phyloP scores from a whole-genome alignment of 2,888 invertebrate genomes.

The Strigamia crassipes region DNA sequence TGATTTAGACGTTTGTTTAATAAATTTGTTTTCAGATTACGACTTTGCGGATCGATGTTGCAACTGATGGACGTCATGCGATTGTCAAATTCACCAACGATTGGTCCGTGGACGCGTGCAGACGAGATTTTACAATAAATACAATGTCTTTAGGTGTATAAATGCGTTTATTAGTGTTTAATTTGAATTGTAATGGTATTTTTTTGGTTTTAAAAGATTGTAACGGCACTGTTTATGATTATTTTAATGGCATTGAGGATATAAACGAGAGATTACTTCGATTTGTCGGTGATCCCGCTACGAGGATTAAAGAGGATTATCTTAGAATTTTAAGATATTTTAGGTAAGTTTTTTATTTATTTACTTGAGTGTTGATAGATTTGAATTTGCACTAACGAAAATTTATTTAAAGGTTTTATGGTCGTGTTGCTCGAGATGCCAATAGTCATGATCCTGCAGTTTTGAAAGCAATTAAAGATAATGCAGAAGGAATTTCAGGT shows the following conservation, averaged over 20 bases:
- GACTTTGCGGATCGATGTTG: slow-evolving; percentile 86
- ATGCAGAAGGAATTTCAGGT: slow-evolving; percentile 61
- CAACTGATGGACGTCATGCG: slow-evolving; percentile 93
- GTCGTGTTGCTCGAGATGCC: not conserved
- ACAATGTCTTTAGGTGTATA: slow-evolving; percentile 85
- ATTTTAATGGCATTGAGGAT: slow-evolving; percentile 93
- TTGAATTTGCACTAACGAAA: not conserved
- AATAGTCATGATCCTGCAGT: not conserved
- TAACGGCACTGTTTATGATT: slow-evolving; percentile 90
- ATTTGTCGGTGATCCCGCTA: slow-evolving; percentile 88
- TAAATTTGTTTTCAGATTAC: slow-evolving; percentile 67
- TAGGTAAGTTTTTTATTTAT: slow-evolving; percentile 55
- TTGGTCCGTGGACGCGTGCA: slow-evolving; percentile 90
- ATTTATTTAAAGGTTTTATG: slow-evolving; percentile 44
- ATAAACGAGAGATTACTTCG: slow-evolving; percentile 73
- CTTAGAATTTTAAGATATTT: slow-evolving; percentile 83
- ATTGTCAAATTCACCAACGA: slow-evolving; percentile 92
- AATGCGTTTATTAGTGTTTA: not conserved
- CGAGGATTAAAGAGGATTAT: slow-evolving; percentile 94
- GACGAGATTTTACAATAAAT: slow-evolving; percentile 96
- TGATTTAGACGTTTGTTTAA: too few species aligned
- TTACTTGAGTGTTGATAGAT: too few species aligned
- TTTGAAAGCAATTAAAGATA: not conserved
- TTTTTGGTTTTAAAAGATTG: slow-evolving; percentile 65
- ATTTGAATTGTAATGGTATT: not conserved